Conservation (phyloP, 1,140 invertebrate species). For the Oryctes rhinoceros region DNA sequence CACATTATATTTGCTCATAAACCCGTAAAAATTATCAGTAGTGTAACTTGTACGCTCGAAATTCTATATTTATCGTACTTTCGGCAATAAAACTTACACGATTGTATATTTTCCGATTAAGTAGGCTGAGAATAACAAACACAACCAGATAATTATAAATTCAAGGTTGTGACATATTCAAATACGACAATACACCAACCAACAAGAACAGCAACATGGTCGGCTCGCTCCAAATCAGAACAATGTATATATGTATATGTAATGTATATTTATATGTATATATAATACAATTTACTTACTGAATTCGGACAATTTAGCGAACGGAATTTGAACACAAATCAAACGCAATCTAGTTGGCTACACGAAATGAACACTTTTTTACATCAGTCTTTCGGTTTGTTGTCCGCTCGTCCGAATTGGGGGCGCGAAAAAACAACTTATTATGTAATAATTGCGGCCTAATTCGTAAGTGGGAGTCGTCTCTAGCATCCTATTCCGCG, state of each 20-base stretch:
- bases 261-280: neutral
- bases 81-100: neutral
- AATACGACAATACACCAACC: neutral
- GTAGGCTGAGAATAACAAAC: neutral
- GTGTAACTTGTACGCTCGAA: too few relatives aligned
- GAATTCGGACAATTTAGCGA: constrained; percentile 17
- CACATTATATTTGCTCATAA: constrained; percentile 2
- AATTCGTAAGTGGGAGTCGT: constrained; percentile 20
- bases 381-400: constrained; percentile 11
- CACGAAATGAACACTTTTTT: constrained; percentile 21
- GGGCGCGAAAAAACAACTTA: constrained; percentile 30
- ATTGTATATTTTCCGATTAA: constrained; percentile 1
- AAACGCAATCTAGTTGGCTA: neutral
- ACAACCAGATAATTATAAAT: constrained; percentile 27
- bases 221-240: neutral
- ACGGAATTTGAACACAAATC: constrained; percentile 23
- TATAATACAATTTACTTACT: constrained; percentile 7
- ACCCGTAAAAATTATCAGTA: neutral
- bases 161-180: constrained; percentile 33
- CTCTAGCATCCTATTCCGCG: constrained; percentile 7
- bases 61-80: too few relatives aligned
- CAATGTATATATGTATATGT: constrained; percentile 13
- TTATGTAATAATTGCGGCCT: constrained; percentile 30
- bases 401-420: neutral
- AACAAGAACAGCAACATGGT: constrained; percentile 24